A percentile compares a stretch with the other conserved stretches of the same genome.
Conservation (phyloP, 2,113 vertebrate species). For the Apistogramma diplotaenia region DNA sequence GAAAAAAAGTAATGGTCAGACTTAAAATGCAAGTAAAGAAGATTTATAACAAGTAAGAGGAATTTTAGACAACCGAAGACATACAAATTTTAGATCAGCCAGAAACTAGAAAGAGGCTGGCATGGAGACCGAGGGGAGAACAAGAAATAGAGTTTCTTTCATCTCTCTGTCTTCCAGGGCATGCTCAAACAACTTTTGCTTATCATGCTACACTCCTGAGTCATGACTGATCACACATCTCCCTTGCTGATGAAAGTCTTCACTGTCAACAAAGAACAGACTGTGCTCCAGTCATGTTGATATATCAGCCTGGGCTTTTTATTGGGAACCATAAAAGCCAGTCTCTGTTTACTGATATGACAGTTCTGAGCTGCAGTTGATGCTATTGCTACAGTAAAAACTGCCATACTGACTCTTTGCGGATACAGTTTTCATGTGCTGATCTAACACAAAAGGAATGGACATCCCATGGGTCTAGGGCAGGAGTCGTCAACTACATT, state of each 20-base stretch:
- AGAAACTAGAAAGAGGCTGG: neutral
- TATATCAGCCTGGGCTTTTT: neutral
- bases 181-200: slow-evolving; percentile 42
- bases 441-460: neutral
- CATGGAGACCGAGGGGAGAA: neutral
- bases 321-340: neutral
- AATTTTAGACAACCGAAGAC: neutral
- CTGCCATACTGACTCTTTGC: neutral
- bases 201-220: slow-evolving; percentile 32
- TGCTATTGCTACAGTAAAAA: neutral
- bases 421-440: neutral
- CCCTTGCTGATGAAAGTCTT: slow-evolving; percentile 10
- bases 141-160: neutral
- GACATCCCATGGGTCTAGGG: no score
- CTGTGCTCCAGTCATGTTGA: slow-evolving; percentile 36
- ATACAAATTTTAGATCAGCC: neutral
- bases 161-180: slow-evolving; percentile 2
- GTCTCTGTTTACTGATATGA: neutral
- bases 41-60: neutral
- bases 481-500: no score
- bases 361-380: neutral
- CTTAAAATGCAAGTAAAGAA: neutral
- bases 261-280: slow-evolving; percentile 56
- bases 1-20: neutral
- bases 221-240: slow-evolving; percentile 36